A percentile compares a stretch with the other conserved stretches of the same genome.
Evolutionary conservation across 2,113 vertebrate genomes (phyloP).

Genomic region (Myotis brandtii): DNA sequence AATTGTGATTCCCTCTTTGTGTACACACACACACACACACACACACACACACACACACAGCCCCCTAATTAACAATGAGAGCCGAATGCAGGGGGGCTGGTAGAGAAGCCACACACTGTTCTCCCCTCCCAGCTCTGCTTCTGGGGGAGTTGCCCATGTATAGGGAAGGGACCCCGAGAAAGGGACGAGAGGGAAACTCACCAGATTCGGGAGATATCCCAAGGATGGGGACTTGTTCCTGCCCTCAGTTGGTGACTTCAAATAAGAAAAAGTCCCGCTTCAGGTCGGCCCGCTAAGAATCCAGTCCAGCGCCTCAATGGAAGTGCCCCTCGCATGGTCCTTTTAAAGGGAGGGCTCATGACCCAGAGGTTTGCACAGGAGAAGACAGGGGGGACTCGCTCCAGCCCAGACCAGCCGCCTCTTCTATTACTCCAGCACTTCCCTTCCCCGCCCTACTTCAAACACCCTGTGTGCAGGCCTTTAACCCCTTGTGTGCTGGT

Average conservation of each 20-base stretch:
- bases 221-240: conserved; percentile 1
- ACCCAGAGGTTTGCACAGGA: conserved; percentile 55
- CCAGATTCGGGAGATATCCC: conserved; percentile 36
- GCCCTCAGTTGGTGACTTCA: conserved; percentile 14
- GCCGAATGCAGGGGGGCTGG: background rate
- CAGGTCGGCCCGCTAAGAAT: background rate
- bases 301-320: background rate
- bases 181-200: conserved; percentile 60
- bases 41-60: background rate
- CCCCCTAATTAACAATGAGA: background rate
- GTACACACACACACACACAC: background rate
- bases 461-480: conserved; percentile 55
- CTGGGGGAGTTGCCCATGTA: background rate
- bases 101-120: background rate
- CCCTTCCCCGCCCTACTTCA: conserved; percentile 69
- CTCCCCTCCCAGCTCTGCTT: background rate
- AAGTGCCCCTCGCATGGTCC: background rate
- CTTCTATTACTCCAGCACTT: conserved; percentile 42
- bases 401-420: conserved; percentile 56
- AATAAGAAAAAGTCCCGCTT: background rate
- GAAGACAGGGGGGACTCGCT: conserved; percentile 20
- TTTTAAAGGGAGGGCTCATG: conserved; percentile 51
- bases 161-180: background rate
- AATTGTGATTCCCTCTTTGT: background rate
- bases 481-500: conserved; percentile 63